Conservation (phyloP, 2,888 invertebrate genomes). For the Troides helena region DNA sequence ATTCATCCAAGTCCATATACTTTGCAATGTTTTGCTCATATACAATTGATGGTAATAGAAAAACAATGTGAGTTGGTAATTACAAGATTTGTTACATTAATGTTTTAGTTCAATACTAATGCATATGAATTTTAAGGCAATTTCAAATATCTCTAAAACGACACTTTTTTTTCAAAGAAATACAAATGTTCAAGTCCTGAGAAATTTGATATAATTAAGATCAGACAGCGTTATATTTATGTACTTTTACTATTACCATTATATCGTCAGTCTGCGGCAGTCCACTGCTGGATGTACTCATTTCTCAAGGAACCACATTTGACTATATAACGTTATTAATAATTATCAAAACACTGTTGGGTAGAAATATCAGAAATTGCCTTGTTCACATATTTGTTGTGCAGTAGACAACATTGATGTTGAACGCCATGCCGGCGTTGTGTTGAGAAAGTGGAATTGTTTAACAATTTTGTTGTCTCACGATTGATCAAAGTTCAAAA, state of each 20-base stretch:
- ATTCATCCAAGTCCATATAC: constrained; percentile 32
- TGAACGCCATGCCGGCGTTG: constrained; percentile 34
- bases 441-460: constrained; percentile 41
- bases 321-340: background rate
- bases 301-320: no score
- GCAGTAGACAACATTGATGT: constrained; percentile 40
- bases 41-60: constrained; percentile 8
- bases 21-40: constrained; percentile 10
- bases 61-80: constrained; percentile 14
- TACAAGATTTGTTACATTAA: constrained; percentile 8
- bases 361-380: constrained; percentile 35
- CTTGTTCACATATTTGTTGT: constrained; percentile 43
- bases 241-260: no score
- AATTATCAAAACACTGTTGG: background rate
- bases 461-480: constrained; percentile 59
- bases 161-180: background rate
- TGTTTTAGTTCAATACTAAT: constrained; percentile 1
- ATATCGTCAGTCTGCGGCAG: no score
- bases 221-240: no score
- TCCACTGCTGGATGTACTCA: no score
- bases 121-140: constrained; percentile 28
- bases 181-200: background rate
- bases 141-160: constrained; percentile 32
- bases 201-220: background rate
- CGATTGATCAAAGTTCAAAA: constrained; percentile 72